Evolutionary conservation across 2,113 vertebrate species (phyloP).

Genomic region (Python bivittatus): DNA sequence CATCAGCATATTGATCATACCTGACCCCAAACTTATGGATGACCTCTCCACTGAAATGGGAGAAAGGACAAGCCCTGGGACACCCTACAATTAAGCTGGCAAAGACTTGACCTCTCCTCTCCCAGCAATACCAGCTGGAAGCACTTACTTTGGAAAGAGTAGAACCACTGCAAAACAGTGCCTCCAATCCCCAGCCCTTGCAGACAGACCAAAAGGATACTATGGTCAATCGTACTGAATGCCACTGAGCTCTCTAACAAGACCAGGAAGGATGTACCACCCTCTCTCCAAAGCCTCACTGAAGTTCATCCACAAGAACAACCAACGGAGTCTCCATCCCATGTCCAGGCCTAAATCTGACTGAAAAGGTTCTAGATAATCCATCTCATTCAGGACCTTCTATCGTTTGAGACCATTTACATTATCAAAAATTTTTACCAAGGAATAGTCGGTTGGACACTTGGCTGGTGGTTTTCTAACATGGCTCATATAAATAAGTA

Average conservation of each 20-base stretch:
- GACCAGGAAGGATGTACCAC: not conserved
- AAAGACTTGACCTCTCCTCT: not conserved
- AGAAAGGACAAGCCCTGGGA: not conserved
- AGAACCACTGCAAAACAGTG: not conserved
- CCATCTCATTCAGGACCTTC: not conserved
- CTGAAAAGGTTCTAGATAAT: not conserved
- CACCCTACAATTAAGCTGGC: not conserved
- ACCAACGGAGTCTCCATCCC: not conserved
- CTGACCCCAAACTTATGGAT: not conserved
- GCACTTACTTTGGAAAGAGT: not conserved
- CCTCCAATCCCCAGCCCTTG: not conserved
- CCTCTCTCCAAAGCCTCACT: not conserved
- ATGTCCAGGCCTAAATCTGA: not conserved
- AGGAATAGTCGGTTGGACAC: not conserved
- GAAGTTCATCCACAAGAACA: not conserved
- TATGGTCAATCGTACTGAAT: not conserved
- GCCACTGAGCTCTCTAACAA: not conserved
- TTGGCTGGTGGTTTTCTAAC: not conserved
- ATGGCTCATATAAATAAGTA: not conserved
- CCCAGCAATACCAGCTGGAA: not conserved
- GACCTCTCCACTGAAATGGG: not conserved
- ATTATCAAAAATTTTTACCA: not conserved
- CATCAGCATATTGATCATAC: not conserved
- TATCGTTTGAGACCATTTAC: not conserved
- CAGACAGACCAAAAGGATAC: not conserved